Base-by-base conservation (phyloP, 2,888 invertebrate species). In the Brenthis ino region DNA sequence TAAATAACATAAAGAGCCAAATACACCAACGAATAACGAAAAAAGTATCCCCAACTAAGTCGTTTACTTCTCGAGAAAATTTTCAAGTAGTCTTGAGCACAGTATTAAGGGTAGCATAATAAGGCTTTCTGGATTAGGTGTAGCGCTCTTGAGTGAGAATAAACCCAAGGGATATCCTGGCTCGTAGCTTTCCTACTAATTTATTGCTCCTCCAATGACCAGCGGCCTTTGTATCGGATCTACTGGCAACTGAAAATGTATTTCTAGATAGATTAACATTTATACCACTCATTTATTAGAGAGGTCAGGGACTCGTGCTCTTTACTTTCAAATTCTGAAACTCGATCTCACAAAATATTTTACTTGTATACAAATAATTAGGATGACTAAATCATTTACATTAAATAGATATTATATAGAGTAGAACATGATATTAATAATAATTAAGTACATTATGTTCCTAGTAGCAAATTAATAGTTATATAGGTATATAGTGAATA, bases 71-170 rank as follows among this genome's bases (percentile, higher is more conserved):
- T 80, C 79, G 82, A 87, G 88, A 83, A 92, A 91, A 91, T 89
- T 92, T 91, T 91, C 92, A 92, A 92, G 91, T 90, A 90, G 87
- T 90, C 91, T 89, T 88, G 91, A 92, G 89, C 88, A 83, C 85
- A 84, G 91, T 90, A 91, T 92, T 92, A 91, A 90, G 92, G 91
- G 90, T 85, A 88, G 92, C 85, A 91, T 93, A 93, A 93, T 92
- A 93, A 91, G 93, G 91, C 91, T 91, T 92, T 91, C 88, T 88
- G 93, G 93, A 93, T 93, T 93, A 93, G 91, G 87, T 87, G 89
- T 84, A 86, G 86, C 89, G 88, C 89, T 89, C 91, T 91, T 92
- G 91, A 93, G 91, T 91, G 91, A 85, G 93, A 91, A 91, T 93
- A 92, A 93, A 86, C 93, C 88, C 93, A 85, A 80, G 93, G 93